phyloP scores from a whole-genome alignment of 2,888 invertebrate genomes.

The Schrankia costaestrigalis region DNA sequence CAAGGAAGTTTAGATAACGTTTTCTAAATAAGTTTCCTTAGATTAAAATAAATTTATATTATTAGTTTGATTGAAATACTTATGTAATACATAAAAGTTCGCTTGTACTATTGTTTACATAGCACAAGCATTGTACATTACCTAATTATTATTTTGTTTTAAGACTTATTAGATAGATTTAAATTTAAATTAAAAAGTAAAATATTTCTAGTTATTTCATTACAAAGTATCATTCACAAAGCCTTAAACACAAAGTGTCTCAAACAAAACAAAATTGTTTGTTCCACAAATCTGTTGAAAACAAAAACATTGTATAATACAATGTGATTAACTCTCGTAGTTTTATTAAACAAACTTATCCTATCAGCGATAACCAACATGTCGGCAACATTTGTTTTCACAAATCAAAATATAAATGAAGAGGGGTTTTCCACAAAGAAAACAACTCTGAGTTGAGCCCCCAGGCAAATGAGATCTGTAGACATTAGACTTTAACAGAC shows the following conservation, averaged over 20 bases:
- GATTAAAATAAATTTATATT: no score
- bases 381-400: constrained; percentile 54
- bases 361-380: constrained; percentile 41
- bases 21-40: no score
- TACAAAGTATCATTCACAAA: no score
- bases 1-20: constrained; percentile 38
- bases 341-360: constrained; percentile 13
- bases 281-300: no score
- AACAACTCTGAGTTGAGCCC: constrained; percentile 41
- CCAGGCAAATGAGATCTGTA: constrained; percentile 48
- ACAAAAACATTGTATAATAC: no score
- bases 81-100: no score
- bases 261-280: no score
- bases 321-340: no score
- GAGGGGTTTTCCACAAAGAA: constrained; percentile 41
- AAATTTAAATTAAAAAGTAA: neutral
- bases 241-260: no score
- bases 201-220: neutral
- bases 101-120: no score
- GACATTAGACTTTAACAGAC: constrained; percentile 42
- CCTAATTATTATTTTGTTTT: neutral
- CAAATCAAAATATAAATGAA: constrained; percentile 54
- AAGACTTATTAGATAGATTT: neutral
- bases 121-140: no score
- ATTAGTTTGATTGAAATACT: no score